These are phyloP conservation scores for Dicrostonyx torquatus DNA, from an alignment of 2,797 vertebrate species.

Conservation along the genomic window DNA sequence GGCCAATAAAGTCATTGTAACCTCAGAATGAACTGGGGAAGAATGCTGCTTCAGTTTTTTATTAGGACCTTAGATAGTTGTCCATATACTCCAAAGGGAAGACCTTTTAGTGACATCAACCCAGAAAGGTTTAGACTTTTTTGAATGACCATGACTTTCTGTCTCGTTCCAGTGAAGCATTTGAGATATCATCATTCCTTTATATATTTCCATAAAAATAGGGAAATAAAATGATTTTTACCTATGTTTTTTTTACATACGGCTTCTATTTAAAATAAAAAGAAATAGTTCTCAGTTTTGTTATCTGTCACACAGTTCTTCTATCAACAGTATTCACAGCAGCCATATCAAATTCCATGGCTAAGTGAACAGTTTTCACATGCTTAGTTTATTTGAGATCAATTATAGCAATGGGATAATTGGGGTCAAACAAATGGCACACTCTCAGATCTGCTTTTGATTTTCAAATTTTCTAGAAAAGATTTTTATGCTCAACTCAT, in stretches of 20 bases:
- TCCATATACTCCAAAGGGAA: neutral
- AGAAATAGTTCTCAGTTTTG: neutral
- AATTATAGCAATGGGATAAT: slow-evolving; percentile 14
- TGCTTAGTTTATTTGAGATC: slow-evolving; percentile 26
- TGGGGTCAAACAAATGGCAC: slow-evolving; percentile 13
- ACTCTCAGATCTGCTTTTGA: slow-evolving; percentile 45
- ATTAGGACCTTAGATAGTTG: neutral
- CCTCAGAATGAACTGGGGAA: neutral
- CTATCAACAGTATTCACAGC: neutral
- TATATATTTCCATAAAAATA: neutral
- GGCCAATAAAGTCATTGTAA: neutral
- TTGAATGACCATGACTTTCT: neutral
- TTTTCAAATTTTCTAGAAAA: neutral
- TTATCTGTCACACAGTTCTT: slow-evolving; percentile 30
- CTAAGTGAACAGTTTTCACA: slow-evolving; percentile 32
- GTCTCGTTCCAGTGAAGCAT: neutral
- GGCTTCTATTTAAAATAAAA: neutral
- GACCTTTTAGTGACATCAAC: neutral
- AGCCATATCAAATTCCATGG: slow-evolving; percentile 52
- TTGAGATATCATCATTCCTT: neutral
- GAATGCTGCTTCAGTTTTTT: neutral
- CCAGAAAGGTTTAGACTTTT: neutral
- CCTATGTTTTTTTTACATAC: neutral
- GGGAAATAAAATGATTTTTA: neutral
- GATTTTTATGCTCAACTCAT: slow-evolving; percentile 18